Evolutionary conservation across 2,888 invertebrate genomes (phyloP), one percentile per base, ranked within the genome.

Genomic region (Stictocephala bisonia): DNA sequence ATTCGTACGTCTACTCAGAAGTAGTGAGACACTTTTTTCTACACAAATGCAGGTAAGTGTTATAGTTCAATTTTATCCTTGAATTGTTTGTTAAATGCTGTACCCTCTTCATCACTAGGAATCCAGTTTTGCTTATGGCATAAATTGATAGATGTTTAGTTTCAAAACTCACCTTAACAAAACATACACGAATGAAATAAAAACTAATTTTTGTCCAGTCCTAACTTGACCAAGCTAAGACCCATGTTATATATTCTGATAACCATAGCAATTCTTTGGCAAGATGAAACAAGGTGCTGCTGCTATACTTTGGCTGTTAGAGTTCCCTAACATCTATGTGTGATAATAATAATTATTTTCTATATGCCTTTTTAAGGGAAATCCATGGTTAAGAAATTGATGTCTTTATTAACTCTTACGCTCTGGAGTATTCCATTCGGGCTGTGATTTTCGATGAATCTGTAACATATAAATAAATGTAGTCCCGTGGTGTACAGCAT

Each of bases 371-470:
- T 76, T 60, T 60, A 71, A 72, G 74, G 73, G 64, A 69, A 74
- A 75, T 74, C 76, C 74, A 74, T 75, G 66, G 71, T 77, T 56
- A 71, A 71, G 44, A 71, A 71, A 48, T 71, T 48, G 51, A 66
- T 74, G 75, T 70, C 40, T 69, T 53, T 51, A n/a, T n/a, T n/a
- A 73, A 75, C 74, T 72, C 75, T 78, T 75, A 76, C 75, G 76
- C 75, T 78, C 66, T 75, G 75, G 75, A 75, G 72, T 76, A 90
- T 90, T 91, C 90, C 90, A 90, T 90, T 89, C 88, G 90, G 91
- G 91, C 91, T 91, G 91, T 91, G 91, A 91, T 90, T 89, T 77
- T 76, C 75, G 74, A 77, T 64, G 50, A 71, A 44, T 58, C 74
- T 75, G 73, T 76, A 77, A 75, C 72, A 71, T 76, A 76, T 76